A percentile compares a stretch with the other conserved stretches of the same genome.
Conservation (phyloP, 2,113 vertebrate genomes). For the Spheniscus mendiculus region DNA sequence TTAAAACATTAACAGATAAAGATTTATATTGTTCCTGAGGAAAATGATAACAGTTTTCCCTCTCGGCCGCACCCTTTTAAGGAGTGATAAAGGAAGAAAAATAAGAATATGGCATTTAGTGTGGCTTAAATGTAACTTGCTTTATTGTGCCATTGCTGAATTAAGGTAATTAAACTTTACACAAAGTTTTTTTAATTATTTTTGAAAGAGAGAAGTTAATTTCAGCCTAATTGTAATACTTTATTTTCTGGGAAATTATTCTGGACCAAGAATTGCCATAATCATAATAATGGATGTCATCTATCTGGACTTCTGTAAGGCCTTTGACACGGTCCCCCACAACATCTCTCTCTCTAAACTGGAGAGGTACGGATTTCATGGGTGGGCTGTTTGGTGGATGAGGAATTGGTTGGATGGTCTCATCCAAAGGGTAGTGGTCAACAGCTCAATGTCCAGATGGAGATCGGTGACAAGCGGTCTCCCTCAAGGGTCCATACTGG, state of each 20-base stretch:
- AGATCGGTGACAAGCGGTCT: too few relatives aligned
- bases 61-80: not conserved
- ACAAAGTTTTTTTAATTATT: not conserved
- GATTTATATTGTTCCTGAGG: conserved; percentile 32
- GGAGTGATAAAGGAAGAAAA: not conserved
- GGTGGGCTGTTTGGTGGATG: not conserved
- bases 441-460: not conserved
- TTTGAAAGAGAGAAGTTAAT: not conserved
- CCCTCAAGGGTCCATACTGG: not conserved
- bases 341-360: not conserved
- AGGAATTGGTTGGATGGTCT: not conserved
- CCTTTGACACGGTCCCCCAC: not conserved
- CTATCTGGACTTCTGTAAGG: not conserved
- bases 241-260: not conserved
- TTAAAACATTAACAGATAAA: conserved; percentile 35
- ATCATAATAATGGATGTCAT: not conserved
- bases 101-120: not conserved
- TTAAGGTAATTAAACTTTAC: not conserved
- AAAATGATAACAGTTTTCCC: not conserved
- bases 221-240: not conserved
- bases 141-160: not conserved
- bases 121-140: not conserved
- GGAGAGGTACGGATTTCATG: not conserved
- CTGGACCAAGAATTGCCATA: not conserved
- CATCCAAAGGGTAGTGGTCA: not conserved